Conservation (phyloP, 2,113 vertebrate species). For the Myotis davidii region DNA sequence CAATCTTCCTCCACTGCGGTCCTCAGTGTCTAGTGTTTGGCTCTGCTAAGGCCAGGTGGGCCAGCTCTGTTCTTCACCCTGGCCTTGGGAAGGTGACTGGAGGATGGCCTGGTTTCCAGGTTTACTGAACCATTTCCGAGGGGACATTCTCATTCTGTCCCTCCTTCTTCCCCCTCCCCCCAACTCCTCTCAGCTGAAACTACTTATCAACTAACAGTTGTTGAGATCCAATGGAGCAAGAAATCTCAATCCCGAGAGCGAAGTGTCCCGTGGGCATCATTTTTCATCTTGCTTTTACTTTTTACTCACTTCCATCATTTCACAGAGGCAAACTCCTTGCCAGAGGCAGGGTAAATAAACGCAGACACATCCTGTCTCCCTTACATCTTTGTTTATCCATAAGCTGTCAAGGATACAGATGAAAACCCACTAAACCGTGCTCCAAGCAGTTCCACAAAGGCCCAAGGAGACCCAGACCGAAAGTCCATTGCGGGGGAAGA, state of each 20-base stretch:
- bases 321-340: constrained; percentile 28
- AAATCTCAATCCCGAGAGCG: not conserved
- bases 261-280: not conserved
- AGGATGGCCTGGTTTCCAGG: not conserved
- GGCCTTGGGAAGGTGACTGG: not conserved
- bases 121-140: constrained; percentile 11
- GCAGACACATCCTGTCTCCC: constrained; percentile 25
- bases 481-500: not conserved
- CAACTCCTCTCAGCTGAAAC: not conserved
- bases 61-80: not conserved
- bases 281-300: constrained; percentile 30
- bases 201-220: not conserved
- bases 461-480: not conserved
- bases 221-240: not conserved
- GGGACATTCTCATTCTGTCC: not conserved
- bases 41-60: not conserved
- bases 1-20: not conserved
- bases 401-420: constrained; percentile 41
- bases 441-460: not conserved
- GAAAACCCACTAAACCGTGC: not conserved
- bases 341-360: constrained; percentile 53
- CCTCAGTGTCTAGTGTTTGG: not conserved
- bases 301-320: constrained; percentile 21
- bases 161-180: not conserved
- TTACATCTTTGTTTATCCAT: constrained; percentile 56